A percentile compares a stretch with the other conserved stretches of the same genome.
These are phyloP conservation scores for Bergia puertoricense DNA, from an alignment of 92 coral and sea anemone genomes.

Conservation along the genomic window DNA sequence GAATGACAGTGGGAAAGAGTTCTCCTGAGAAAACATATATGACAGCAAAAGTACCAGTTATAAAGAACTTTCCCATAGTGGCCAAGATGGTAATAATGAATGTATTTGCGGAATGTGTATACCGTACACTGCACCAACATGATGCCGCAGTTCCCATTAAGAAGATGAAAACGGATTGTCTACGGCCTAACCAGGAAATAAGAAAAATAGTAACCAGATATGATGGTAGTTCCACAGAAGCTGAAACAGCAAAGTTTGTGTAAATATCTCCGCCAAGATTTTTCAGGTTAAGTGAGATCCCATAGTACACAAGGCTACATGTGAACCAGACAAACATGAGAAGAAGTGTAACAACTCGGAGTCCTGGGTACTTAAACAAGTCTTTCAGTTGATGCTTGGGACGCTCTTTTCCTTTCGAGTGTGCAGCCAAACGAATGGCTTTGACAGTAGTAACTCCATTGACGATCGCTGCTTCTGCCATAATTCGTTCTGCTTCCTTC, in stretches of 20 bases:
- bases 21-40: slow-evolving; percentile 70
- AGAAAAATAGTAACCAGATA: slow-evolving; percentile 54
- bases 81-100: slow-evolving; percentile 40
- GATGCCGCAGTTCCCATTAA: slow-evolving; percentile 55
- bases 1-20: slow-evolving; percentile 73
- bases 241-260: slow-evolving; percentile 63
- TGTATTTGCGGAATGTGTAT: slow-evolving; percentile 38
- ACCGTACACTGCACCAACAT: slow-evolving; percentile 55
- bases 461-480: slow-evolving; percentile 42
- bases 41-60: slow-evolving; percentile 61
- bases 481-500: slow-evolving; percentile 55
- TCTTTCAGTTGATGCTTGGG: slow-evolving; percentile 38
- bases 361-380: slow-evolving; percentile 43
- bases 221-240: slow-evolving; percentile 66
- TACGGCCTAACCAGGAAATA: slow-evolving; percentile 59
- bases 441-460: slow-evolving; percentile 47
- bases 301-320: slow-evolving; percentile 64
- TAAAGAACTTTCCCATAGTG: slow-evolving; percentile 62
- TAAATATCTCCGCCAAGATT: slow-evolving; percentile 70
- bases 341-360: slow-evolving; percentile 46
- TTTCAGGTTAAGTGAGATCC: slow-evolving; percentile 63
- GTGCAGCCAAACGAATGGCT: slow-evolving; percentile 21
- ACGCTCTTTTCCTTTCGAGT: slow-evolving; percentile 23
- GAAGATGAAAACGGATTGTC: slow-evolving; percentile 56
- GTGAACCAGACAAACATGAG: slow-evolving; percentile 59